These are phyloP conservation scores for Coboldia fuscipes DNA, from an alignment of 1,140 invertebrate genomes.

Conservation along the genomic window DNA sequence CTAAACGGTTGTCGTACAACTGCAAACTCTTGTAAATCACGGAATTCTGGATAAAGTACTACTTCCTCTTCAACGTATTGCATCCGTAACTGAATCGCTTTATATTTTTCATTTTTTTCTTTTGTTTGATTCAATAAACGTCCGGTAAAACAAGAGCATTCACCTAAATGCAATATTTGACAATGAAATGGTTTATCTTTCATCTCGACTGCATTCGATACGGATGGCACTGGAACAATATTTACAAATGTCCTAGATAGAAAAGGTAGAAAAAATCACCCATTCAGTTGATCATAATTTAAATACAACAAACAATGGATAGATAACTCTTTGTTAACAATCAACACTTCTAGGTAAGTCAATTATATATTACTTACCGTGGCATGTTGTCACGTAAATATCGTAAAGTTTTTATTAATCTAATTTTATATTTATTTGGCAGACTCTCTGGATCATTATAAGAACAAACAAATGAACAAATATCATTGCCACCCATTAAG, in stretches of 20 bases:
- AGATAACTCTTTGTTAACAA: not conserved
- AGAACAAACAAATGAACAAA: conserved; percentile 56
- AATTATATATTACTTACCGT: conserved; percentile 1
- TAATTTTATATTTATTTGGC: conserved; percentile 32
- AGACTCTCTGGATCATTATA: conserved; percentile 30
- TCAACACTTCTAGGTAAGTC: too few relatives aligned
- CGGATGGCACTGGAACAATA: conserved; percentile 35
- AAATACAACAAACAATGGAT: not conserved
- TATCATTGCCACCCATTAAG: conserved; percentile 45
- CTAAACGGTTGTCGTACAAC: conserved; percentile 43
- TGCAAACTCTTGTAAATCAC: conserved; percentile 32
- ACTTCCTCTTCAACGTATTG: conserved; percentile 4
- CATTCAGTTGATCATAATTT: not conserved
- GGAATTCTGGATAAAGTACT: conserved; percentile 14
- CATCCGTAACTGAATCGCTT: conserved; percentile 3
- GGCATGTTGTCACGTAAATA: conserved; percentile 42
- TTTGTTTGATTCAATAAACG: conserved; percentile 3
- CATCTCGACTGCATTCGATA: not conserved
- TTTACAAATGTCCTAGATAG: conserved; percentile 43
- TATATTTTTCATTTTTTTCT: conserved; percentile 2
- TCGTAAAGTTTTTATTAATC: conserved; percentile 40
- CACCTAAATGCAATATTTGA: conserved; percentile 1
- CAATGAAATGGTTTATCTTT: conserved; percentile 1
- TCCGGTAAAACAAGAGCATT: conserved; percentile 2
- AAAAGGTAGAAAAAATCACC: not conserved